Base-by-base conservation (phyloP, 1,140 invertebrate species). In the Pteromalus puparum region DNA sequence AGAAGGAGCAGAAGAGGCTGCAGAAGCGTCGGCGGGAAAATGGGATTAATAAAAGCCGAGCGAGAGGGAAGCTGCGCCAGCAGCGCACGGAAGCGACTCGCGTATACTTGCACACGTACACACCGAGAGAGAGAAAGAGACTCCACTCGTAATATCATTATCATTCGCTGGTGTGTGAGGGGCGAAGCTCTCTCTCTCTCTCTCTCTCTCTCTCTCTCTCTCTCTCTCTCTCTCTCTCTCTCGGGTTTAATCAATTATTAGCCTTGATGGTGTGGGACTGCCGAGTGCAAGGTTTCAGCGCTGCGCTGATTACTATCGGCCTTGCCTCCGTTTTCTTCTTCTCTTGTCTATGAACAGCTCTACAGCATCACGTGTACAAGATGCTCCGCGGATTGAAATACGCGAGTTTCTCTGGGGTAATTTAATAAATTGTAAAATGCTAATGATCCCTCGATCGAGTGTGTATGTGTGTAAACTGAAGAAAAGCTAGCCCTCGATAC, bases 231-330 rank as follows among this genome's bases (percentile, higher is more conserved):
- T 70, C 26, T 13, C 28, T 82, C 76, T 70, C 77, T 15, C n/a
- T 24, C n/a, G 61, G 75, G 77, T 21, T 79, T 79, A 79, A 79
- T 79, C 77, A 79, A 79, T 79, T 79, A 79, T 79, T 79, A 79
- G 77, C 28, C 72, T 38, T n/a, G 72, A 21, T 38, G 72, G 34
- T 38, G 34, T 26, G 72, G 34, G 26, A 42, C 72, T 30, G 72
- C 30, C 34, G 21, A n/a, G 13, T 34, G 72, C 72, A 9, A 26
- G 72, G 72, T 42, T 61, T 61, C 53, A 61, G 53, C 53, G 21
- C 53, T 21, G 21, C 15, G 30, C 72, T 74, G 30, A 74, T 74
- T 74, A 74, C 30, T 42, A 74, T 34, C 72, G 72, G 28, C 72
- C 72, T 74, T 74, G 72, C 72, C 72, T 73, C 72, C 72, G 72